Percentiles rank a stretch among this genome's conserved stretches.
Evolutionary conservation across 2,113 vertebrate genomes (phyloP).

Genomic region (Hyperoodon ampullatus): DNA sequence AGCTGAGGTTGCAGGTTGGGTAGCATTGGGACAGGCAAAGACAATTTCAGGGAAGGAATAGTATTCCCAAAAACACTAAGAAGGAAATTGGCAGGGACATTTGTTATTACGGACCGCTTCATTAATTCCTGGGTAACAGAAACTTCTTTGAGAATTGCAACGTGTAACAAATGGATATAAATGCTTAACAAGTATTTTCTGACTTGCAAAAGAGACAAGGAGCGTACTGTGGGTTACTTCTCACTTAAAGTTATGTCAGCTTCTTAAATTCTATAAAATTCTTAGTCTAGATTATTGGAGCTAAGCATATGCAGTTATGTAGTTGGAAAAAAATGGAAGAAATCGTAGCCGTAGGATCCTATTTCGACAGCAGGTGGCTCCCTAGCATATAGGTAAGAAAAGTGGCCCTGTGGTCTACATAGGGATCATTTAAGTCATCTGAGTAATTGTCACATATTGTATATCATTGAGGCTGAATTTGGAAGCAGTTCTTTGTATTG

Average conservation of each 20-base stretch:
- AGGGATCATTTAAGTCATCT: background rate
- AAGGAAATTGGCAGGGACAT: background rate
- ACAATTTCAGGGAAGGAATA: background rate
- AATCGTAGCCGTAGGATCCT: background rate
- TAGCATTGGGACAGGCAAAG: background rate
- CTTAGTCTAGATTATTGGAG: background rate
- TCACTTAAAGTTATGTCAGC: background rate
- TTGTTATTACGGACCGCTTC: background rate
- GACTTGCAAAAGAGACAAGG: background rate
- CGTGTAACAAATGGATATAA: background rate
- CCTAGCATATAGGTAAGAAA: background rate
- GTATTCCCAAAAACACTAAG: background rate
- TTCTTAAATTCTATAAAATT: conserved; percentile 29
- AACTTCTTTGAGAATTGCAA: background rate
- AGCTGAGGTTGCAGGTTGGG: background rate
- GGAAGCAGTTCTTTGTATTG: background rate
- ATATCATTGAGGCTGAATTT: background rate
- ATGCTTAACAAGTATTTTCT: background rate
- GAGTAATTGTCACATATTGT: background rate
- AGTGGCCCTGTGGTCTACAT: background rate
- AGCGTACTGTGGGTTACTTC: background rate
- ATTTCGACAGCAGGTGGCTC: conserved; percentile 42
- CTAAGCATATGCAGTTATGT: background rate
- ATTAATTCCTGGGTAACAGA: background rate
- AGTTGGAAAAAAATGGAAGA: background rate